Evolutionary conservation across 2,888 invertebrate genomes (phyloP), one percentile per base, ranked within the genome.

Genomic region (Drosophila atripex): DNA sequence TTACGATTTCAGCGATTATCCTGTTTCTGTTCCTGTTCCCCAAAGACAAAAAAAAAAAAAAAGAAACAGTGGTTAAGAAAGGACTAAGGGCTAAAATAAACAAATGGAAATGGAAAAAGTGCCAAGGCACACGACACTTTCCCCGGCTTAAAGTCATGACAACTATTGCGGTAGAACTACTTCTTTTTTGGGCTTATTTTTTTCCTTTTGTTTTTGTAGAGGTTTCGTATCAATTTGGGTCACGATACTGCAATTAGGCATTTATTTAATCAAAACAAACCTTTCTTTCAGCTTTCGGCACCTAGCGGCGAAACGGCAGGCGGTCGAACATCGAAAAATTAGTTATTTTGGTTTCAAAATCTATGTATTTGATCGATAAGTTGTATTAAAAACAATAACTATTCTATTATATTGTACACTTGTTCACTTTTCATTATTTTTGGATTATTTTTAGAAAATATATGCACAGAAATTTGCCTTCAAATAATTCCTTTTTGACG

Each of bases 311-410:
- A 28, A 68, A 54, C 71, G 47, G 18, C 49, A 30, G 46, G 58
- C 28, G 82, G 85, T 87, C 82, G 77, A 71, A 69, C 86, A 79
- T 50, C 58, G 58, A 47, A 76, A 47, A 56, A 60, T 53, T 39
- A 71, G 53, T 38, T 23, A 23, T 23, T 18, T 43, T 41, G 45
- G 71, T 39, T 47, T 9, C 55, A 63, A 66, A 47, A 72, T 47
- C 61, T 71, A 78, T 75, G 59, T 87, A 83, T 83, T 83, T 83
- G 88, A 77, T 87, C 86, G 83, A 83, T 83, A 83, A 79, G 71
- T 60, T 73, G 50, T 73, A 73, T 73, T 51, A 73, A 68, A 49
- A 58, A 51, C 4, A 60, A 7, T n/a, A 32, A 52, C 30, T 46
- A 21, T 23, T 50, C 6, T 35, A 23, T 35, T 35, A 28, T 57